These are phyloP conservation scores for Eucriotettix oculatus DNA, from an alignment of 2,888 invertebrate genomes.

Conservation along the genomic window DNA sequence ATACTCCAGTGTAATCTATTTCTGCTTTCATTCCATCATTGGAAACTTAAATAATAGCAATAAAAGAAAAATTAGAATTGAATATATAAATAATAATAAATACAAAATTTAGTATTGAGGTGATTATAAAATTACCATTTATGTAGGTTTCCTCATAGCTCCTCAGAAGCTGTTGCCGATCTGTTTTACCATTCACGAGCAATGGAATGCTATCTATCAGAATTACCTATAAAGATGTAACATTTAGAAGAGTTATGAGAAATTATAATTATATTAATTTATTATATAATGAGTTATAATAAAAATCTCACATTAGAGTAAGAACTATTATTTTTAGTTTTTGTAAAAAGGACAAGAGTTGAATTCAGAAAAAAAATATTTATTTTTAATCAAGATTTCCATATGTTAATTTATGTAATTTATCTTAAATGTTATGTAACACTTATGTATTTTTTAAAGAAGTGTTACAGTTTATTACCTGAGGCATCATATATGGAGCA, in stretches of 20 bases:
- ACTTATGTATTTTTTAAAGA: too few relatives aligned
- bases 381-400: too few relatives aligned
- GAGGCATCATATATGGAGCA: conserved; percentile 66
- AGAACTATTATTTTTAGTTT: background rate
- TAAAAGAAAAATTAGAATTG: background rate
- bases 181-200: conserved; percentile 74
- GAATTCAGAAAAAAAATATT: too few relatives aligned
- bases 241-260: conserved; percentile 4
- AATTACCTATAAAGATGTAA: conserved; percentile 33
- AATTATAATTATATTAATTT: background rate
- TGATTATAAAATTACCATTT: conserved; percentile 31
- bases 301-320: background rate
- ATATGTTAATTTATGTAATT: too few relatives aligned
- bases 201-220: conserved; percentile 58
- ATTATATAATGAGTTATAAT: too few relatives aligned
- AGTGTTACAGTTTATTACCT: conserved; percentile 37
- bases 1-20: conserved; percentile 43
- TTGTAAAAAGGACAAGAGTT: too few relatives aligned
- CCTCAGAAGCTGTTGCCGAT: conserved; percentile 58
- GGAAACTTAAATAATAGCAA: background rate
- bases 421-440: too few relatives aligned
- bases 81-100: background rate
- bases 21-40: background rate
- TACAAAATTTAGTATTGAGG: conserved; percentile 6
- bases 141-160: conserved; percentile 47